phyloP scores from a whole-genome alignment of 2,113 vertebrate genomes.

The Platanista minor region DNA sequence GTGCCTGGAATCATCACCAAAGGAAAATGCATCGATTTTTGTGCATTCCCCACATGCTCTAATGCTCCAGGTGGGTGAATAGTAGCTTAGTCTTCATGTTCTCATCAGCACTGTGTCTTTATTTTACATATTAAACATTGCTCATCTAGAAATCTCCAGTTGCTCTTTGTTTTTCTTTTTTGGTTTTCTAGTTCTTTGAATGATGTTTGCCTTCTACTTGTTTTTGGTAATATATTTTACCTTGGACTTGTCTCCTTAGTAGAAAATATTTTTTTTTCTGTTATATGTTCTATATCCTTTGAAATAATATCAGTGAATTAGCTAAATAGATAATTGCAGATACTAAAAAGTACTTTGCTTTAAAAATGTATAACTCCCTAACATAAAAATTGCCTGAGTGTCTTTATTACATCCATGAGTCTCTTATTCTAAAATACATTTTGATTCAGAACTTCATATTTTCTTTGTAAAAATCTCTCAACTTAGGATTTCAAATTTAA shows the following conservation, averaged over 20 bases:
- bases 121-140: not conserved
- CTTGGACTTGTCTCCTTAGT: not conserved
- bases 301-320: not conserved
- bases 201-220: not conserved
- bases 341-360: not conserved
- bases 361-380: not conserved
- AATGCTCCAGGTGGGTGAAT: constrained; percentile 94
- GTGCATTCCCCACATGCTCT: constrained; percentile 98
- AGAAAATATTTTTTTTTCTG: not conserved
- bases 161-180: not conserved
- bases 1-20: constrained; percentile 97
- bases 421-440: not conserved
- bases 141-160: not conserved
- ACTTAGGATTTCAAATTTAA: not conserved
- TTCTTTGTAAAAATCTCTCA: not conserved
- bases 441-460: not conserved
- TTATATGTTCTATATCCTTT: not conserved
- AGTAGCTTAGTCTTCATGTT: not conserved
- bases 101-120: not conserved
- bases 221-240: not conserved
- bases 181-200: not conserved
- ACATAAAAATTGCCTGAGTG: not conserved
- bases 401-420: not conserved
- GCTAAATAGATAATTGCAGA: not conserved
- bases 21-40: constrained; percentile 98